Evolutionary conservation across 2,888 invertebrate genomes (phyloP).

Genomic region (Clitarchus hookeri): DNA sequence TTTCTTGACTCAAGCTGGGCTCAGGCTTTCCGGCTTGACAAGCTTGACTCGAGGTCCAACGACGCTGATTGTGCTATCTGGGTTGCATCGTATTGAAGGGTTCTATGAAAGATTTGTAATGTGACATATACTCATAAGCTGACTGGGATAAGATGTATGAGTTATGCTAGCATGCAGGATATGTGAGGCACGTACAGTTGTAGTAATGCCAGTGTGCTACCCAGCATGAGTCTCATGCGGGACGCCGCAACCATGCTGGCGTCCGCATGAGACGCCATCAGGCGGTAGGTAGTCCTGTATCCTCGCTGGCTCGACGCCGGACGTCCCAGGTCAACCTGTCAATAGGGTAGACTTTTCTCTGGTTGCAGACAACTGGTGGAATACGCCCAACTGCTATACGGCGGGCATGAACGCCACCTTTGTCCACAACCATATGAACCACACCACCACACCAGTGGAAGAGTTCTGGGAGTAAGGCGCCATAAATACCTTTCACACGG

Average conservation of each 20-base stretch:
- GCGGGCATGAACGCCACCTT: conserved; percentile 46
- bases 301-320: neutral
- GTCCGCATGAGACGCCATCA: conserved; percentile 16
- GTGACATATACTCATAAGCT: too few species aligned
- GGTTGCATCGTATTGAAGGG: too few species aligned
- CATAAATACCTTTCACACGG: conserved; percentile 8
- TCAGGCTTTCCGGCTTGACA: too few species aligned
- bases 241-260: neutral
- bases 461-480: conserved; percentile 64
- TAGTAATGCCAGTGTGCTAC: neutral
- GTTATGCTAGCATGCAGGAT: neutral
- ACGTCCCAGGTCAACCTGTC: neutral
- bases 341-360: conserved; percentile 35
- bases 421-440: conserved; percentile 44
- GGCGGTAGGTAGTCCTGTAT: neutral
- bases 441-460: conserved; percentile 59
- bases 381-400: conserved; percentile 61
- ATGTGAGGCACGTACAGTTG: neutral
- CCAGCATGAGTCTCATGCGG: neutral
- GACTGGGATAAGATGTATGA: neutral
- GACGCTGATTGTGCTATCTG: too few species aligned
- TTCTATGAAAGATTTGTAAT: too few species aligned
- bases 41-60: too few species aligned
- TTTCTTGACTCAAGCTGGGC: too few species aligned
- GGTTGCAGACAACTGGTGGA: conserved; percentile 66